These are phyloP conservation scores for Cynopterus brachyotis DNA, from an alignment of 2,113 vertebrate genomes.

Conservation along the genomic window DNA sequence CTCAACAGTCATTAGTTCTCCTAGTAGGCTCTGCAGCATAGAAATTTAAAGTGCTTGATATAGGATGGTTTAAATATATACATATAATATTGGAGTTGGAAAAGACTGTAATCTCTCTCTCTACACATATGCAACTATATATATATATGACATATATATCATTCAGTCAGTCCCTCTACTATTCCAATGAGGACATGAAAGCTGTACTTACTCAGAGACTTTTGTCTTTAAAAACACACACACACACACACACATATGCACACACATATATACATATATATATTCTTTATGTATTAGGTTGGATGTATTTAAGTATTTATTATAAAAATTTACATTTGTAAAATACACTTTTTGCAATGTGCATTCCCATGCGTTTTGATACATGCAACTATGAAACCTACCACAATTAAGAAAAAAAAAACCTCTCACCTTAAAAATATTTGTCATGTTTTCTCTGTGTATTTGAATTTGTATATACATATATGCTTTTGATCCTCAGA, in stretches of 20 bases:
- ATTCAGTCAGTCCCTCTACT: not conserved
- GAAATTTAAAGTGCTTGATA: not conserved
- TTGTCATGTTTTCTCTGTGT: not conserved
- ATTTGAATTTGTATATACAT: not conserved
- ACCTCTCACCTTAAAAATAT: not conserved
- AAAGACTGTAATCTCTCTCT: not conserved
- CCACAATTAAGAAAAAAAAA: not conserved
- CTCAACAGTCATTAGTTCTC: not conserved
- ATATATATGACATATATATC: not conserved
- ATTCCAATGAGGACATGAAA: not conserved
- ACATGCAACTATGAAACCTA: not conserved
- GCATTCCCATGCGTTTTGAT: not conserved
- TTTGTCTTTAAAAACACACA: not conserved
- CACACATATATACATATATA: no score
- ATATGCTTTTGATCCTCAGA: not conserved
- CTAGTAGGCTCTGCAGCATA: not conserved
- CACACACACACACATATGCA: not conserved
- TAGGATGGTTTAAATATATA: not conserved
- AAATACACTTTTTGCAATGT: not conserved
- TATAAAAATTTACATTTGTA: not conserved
- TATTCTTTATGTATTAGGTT: not conserved
- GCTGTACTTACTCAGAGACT: not conserved
- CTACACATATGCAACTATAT: no score
- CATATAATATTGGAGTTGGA: not conserved
- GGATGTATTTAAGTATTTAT: not conserved